phyloP scores from a whole-genome alignment of 2,113 vertebrate genomes.

The Porphyrio hochstetteri region DNA sequence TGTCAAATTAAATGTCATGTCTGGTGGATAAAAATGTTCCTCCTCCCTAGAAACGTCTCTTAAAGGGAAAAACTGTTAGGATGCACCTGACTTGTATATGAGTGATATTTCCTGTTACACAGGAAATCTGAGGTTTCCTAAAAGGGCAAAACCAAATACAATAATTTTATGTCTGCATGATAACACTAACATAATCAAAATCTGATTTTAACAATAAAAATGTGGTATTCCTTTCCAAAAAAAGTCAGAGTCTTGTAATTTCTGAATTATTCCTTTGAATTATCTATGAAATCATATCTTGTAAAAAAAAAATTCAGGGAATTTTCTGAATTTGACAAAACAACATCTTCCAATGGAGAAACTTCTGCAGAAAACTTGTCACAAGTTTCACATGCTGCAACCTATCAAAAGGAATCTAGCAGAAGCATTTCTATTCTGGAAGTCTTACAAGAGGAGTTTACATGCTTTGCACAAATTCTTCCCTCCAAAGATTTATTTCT shows the following conservation, averaged over 20 bases:
- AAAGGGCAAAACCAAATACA: neutral
- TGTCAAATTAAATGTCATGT: conserved; percentile 10
- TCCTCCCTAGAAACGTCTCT: neutral
- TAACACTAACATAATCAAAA: neutral
- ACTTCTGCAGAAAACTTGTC: neutral
- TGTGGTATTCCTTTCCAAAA: neutral
- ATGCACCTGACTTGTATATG: neutral
- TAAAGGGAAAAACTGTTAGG: neutral
- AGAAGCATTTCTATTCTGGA: neutral
- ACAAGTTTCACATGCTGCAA: neutral
- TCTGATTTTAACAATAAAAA: neutral
- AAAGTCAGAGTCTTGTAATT: neutral
- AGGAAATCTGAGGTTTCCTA: neutral
- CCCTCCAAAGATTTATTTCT: neutral
- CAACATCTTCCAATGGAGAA: neutral
- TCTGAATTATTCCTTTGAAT: neutral
- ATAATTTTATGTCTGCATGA: rapidly evolving
- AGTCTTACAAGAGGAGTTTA: neutral
- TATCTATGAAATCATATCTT: neutral
- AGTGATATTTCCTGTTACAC: neutral
- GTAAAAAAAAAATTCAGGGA: neutral
- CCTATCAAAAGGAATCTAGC: neutral
- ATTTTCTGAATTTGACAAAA: neutral
- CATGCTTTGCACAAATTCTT: neutral
- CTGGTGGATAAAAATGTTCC: neutral